Conservation (phyloP, 2,113 vertebrate genomes). For the Paralichthys olivaceus region DNA sequence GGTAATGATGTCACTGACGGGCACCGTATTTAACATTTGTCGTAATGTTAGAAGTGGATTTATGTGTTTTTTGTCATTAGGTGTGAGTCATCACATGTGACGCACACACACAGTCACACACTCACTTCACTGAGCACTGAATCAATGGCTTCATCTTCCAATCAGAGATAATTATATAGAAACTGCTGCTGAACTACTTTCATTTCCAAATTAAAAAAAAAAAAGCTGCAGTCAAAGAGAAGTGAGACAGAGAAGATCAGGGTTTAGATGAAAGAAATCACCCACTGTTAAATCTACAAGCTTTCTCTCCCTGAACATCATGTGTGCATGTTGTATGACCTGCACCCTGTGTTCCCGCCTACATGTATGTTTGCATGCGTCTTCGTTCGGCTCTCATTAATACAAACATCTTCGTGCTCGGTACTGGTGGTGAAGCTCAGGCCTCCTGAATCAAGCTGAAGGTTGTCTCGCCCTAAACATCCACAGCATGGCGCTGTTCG, state of each 20-base stretch:
- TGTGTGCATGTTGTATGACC: neutral
- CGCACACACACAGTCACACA: too few species aligned
- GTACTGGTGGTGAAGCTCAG: conserved; percentile 4
- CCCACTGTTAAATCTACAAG: neutral
- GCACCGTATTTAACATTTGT: too few species aligned
- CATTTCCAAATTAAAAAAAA: neutral
- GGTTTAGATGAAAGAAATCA: neutral
- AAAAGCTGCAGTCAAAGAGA: neutral
- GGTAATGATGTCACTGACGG: conserved; percentile 24
- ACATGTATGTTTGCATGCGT: conserved; percentile 34
- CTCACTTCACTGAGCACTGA: too few species aligned
- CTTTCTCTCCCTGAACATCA: neutral
- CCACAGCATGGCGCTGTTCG: too few species aligned
- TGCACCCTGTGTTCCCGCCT: neutral
- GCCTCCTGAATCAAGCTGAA: conserved; percentile 5
- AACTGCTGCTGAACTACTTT: neutral
- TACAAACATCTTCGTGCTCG: neutral
- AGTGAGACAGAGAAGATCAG: too few species aligned
- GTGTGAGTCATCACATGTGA: neutral
- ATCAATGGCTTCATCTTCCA: too few species aligned
- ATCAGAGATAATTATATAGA: neutral
- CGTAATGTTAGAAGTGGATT: conserved; percentile 25
- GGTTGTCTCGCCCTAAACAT: too few species aligned
- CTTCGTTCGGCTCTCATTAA: neutral
- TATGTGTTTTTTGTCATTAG: conserved; percentile 28